Conservation (phyloP, 2,113 vertebrate genomes). For the Enhydra lutris region DNA sequence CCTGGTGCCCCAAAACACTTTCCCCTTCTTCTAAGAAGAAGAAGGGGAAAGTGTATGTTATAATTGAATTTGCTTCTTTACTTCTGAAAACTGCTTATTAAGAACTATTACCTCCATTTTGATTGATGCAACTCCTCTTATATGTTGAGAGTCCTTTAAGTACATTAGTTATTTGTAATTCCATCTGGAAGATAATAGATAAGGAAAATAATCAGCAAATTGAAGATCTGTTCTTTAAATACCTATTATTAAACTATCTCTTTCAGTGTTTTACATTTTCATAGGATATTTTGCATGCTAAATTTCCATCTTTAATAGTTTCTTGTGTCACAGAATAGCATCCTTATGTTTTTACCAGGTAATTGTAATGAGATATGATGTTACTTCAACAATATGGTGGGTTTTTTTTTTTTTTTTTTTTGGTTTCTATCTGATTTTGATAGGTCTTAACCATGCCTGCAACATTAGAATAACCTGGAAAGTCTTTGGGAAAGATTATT, state of each 20-base stretch:
- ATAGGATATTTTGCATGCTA: not conserved
- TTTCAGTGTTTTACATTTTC: constrained; percentile 32
- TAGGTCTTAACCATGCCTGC: not conserved
- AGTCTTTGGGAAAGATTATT: not conserved
- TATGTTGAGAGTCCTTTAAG: not conserved
- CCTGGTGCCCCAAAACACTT: not conserved
- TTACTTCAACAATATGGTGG: not conserved
- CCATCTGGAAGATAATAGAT: constrained; percentile 11
- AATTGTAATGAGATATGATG: not conserved
- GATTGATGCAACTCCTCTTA: not conserved
- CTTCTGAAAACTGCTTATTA: not conserved
- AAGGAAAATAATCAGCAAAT: constrained; percentile 52
- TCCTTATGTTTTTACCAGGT: not conserved
- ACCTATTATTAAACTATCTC: not conserved
- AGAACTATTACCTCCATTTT: not conserved
- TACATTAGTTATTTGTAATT: constrained; percentile 40
- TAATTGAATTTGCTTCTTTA: constrained; percentile 46
- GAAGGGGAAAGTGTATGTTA: not conserved
- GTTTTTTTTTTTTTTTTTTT: not conserved
- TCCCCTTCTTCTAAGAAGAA: not conserved
- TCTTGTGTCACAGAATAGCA: not conserved
- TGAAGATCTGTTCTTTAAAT: constrained; percentile 51
- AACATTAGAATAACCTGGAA: not conserved
- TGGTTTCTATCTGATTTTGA: not conserved
- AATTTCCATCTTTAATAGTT: not conserved